Base-by-base conservation (phyloP, 1,140 invertebrate species). In the Drosophila melanica region DNA sequence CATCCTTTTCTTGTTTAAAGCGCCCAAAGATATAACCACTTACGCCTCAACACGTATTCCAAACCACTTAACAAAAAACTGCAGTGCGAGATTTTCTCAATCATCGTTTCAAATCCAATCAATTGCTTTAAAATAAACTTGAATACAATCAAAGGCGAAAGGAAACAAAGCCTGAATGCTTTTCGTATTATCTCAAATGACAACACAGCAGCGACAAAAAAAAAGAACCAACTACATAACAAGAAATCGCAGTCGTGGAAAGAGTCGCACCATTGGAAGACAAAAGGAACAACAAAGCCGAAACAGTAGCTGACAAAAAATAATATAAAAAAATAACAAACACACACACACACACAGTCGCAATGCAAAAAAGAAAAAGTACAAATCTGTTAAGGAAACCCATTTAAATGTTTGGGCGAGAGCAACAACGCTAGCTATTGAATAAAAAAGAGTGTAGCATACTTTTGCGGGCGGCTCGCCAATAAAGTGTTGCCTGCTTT, bases 101-200 rank as follows among this genome's bases (percentile, higher is more conserved):
- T 69, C 74, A 69, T 69, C 70, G 64, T 68, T 76, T 81, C 68
- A 62, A 89, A 82, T 79, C 84, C 84, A 87, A 89, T 87, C 82
- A 89, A 87, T 87, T 87, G 82, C 79, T 82, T 87, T 89, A 87
- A 89, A 87, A 87, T 87, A 89, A 79, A 82, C 82, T 75, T 64
- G 60, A 76, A 75, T 71, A 70, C 70, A 86, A 79, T 89, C 82
- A 87, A 82, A 82, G 55, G 55, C 67, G 54, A 84, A 54, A 3
- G 60, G 58, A 54, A 65, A 75, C 77, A 82, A 59, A 60, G 48
- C 55, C 57, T 68, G 64, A 89, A 82, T 77, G 79, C 68, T 87
- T 87, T 87, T 51, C 58, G 65, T 82, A 82, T 89, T 87, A 89
- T 87, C 82, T 87, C 79, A 87, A 87, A 89, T 89, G 84, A 82